Evolutionary conservation across 2,113 vertebrate genomes (phyloP).

Genomic region (Dasyornis broadbenti): DNA sequence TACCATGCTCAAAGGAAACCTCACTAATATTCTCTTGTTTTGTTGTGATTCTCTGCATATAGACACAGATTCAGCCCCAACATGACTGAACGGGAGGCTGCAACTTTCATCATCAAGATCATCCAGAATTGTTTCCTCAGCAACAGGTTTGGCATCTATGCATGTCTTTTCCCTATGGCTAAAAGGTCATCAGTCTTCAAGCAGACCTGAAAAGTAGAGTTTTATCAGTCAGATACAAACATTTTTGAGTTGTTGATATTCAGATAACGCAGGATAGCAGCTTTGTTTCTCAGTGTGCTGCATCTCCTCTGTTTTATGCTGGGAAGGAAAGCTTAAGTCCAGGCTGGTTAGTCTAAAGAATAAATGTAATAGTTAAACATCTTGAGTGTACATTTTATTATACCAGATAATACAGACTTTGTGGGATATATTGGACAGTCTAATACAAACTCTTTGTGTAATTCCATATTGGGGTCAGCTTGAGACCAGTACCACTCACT

Average conservation of each 20-base stretch:
- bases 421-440: neutral
- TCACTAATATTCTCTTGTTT: neutral
- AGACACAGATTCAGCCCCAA: slow-evolving; percentile 95
- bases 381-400: neutral
- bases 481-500: neutral
- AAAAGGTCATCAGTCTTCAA: neutral
- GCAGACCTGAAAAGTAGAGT: neutral
- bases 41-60: neutral
- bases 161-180: neutral
- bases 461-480: neutral
- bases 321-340: neutral
- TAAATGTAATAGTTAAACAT: neutral
- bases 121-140: slow-evolving; percentile 98
- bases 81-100: slow-evolving; percentile 92
- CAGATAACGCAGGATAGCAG: neutral
- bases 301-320: neutral
- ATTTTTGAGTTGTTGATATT: neutral
- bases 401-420: neutral
- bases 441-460: neutral
- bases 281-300: neutral
- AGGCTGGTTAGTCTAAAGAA: neutral
- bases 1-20: neutral
- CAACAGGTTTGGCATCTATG: slow-evolving; percentile 79
- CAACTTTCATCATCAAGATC: slow-evolving; percentile 93
- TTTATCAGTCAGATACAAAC: neutral